Evolutionary conservation across 2,888 invertebrate species (phyloP), one percentile per base, ranked within the genome.

Genomic region (Agrypnus murinus): DNA sequence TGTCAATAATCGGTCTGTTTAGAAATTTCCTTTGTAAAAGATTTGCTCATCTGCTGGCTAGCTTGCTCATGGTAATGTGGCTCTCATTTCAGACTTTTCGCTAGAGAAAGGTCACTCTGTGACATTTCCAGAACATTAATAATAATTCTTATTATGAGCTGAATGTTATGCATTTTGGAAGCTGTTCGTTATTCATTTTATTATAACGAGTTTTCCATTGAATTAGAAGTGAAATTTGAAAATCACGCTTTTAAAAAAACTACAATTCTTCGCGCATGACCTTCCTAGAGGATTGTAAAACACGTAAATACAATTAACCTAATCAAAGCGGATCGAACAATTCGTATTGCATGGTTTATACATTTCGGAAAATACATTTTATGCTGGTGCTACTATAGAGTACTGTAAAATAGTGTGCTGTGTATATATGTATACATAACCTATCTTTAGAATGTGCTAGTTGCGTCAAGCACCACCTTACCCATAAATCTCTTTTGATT

Each of bases 1-100:
- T 63, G 69, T 69, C 69, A 69, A 62, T 63, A 69, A 63, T 58
- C 45, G 68, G 19, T 45, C 69, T 68, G 62, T 68, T 68, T 68
- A 62, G 60, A 68, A 62, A 32, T 53, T 68, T 68, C 45, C 32
- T 62, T 36, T 45, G 58, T 48, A 58, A 45, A 53, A n/a, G n/a
- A n/a, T n/a, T n/a, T n/a, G n/a, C 50, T 53, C 31, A 43, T 25
- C 25, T 25, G 3, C 3, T 3, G 40, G 19, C 19, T 36, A 31
- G 38, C 31, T 25, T 25, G 25, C 25, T 25, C 25, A n/a, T n/a
- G 25, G 25, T 3, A 25, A 25, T 25, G 5, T 25, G 25, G 25
- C 5, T 2, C 25, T 25, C 3, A 3, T 25, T 25, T 25, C n/a
- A n/a, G n/a, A 25, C 25, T 25, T 25, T 15, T 31, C 45, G 17